phyloP scores from a whole-genome alignment of 1,140 invertebrate species.

The Harpegnathos saltator region DNA sequence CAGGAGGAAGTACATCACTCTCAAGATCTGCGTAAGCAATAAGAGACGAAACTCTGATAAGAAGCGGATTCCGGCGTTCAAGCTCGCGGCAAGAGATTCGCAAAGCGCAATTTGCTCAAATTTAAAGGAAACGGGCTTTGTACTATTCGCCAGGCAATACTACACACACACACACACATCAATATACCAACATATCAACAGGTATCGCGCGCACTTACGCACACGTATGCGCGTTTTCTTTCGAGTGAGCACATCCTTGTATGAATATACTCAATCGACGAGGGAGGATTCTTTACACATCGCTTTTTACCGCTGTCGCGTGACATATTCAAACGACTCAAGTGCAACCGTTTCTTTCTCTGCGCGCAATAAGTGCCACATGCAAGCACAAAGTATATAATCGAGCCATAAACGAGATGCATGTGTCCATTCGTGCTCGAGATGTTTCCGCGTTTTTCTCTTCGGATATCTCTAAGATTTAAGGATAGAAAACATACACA shows the following conservation, averaged over 20 bases:
- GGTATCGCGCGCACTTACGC: no score
- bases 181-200: no score
- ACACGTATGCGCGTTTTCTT: slow-evolving; percentile 11
- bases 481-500: slow-evolving; percentile 11
- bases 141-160: slow-evolving; percentile 58
- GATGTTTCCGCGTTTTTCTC: slow-evolving; percentile 9
- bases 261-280: slow-evolving; percentile 59
- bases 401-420: slow-evolving; percentile 16
- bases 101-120: slow-evolving; percentile 53
- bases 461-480: slow-evolving; percentile 38
- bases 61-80: neutral
- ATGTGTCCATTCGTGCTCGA: slow-evolving; percentile 28
- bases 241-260: slow-evolving; percentile 28
- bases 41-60: slow-evolving; percentile 7
- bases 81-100: slow-evolving; percentile 16
- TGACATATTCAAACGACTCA: neutral
- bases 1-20: slow-evolving; percentile 1
- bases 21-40: slow-evolving; percentile 29
- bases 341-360: slow-evolving; percentile 45
- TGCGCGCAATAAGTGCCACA: slow-evolving; percentile 24
- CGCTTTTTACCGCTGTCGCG: neutral
- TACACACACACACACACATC: neutral
- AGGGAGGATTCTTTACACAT: slow-evolving; percentile 25
- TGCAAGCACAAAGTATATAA: slow-evolving; percentile 67
- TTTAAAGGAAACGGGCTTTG: slow-evolving; percentile 49